Base-by-base conservation (phyloP, 2,888 invertebrate species). In the Cecidostiba fungosa region DNA sequence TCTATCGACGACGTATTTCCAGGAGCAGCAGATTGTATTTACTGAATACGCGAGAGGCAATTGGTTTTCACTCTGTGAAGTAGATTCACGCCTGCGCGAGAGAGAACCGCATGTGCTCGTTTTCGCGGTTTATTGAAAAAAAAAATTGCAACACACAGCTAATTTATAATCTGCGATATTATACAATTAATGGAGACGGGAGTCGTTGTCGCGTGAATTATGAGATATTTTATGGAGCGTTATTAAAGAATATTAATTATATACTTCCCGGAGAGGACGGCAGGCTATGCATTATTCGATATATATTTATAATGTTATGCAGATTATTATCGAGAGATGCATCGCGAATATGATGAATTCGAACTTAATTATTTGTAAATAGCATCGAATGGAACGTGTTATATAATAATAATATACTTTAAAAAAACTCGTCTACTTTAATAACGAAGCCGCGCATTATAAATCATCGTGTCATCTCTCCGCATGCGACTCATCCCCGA, bases 171-270 rank as follows among this genome's bases (percentile, higher is more conserved):
- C 50, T 10, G 50, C 50, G 50, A 50, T 50, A 50, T n/a, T n/a
- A n/a, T n/a, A n/a, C n/a, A n/a, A 50, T 16, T 72, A 19, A 54
- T 59, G 39, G 62, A 59, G 62, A 77, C 36, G 62, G 39, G 32
- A 54, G 12, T 36, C 23, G 32, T 62, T 62, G 32, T 8, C 12
- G 6, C 10, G 16, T 62, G 43, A 62, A 59, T 62, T 77, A 77
- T 62, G 39, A 59, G 29, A 62, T 77, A 77, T 39, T 32, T 62
- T 36, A 14, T 39, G 14, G 39, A 39, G 8, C n/a, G 36, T 59
- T n/a, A 62, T 76, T 32, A 54, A 76, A 54, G 54, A 32, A 19
- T 39, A 39, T 50, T 50, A 50, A 50, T 50, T 50, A 50, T 16
- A 23, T 19, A 5, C 14, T 23, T 69, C 19, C 66, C 23, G 5